Base-by-base conservation (phyloP, 2,797 vertebrate genomes). In the Anguilla anguilla region DNA sequence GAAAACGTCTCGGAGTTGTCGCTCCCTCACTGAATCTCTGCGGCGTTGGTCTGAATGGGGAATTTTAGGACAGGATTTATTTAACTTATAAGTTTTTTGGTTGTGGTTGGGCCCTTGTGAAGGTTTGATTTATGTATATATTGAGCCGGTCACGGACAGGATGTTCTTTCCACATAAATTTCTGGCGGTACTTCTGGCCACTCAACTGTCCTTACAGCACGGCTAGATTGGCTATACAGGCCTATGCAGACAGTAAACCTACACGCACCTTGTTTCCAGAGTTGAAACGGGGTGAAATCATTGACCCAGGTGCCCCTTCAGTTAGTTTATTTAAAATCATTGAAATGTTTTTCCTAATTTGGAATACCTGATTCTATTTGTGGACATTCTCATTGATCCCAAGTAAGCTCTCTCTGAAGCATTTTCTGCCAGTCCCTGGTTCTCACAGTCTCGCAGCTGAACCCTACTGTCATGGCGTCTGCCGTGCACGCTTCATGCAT, bases 81-180 rank as follows among this genome's bases (percentile, higher is more conserved):
- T 94, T 94, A 90, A 90, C 89, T 89, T 92, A 28, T 6, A n/a
- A 51, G 51, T 91, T 91, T 89, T 85, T 91, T 90, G 55, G 46
- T 64, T 10, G 49, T 84, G 91, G 87, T 11, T 89, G 91, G 90
- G 94, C 57, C 22, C 84, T 91, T 93, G 93, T 94, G 90, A 90
- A 89, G 89, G 89, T 89, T 91, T 94, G 92, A 93, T 93, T 57
- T 89, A 59, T 88, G 83, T 86, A 87, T 81, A 7, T 86, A 79
- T 83, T 77, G 46, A 84, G 61, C 83, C 86, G 84, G 57, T 69
- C 86, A 61, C 7, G 77, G 83, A n/a, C 51, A 15, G 64, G 85
- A 90, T 90, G 84, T 74, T 79, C 84, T 90, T 91, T 90, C 10
- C 87, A 88, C 88, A 88, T 88, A 88, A 89, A 91, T 88, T 67